These are phyloP conservation scores for Dicerorhinus sumatrensis DNA, from an alignment of 2,113 vertebrate species.

Conservation along the genomic window DNA sequence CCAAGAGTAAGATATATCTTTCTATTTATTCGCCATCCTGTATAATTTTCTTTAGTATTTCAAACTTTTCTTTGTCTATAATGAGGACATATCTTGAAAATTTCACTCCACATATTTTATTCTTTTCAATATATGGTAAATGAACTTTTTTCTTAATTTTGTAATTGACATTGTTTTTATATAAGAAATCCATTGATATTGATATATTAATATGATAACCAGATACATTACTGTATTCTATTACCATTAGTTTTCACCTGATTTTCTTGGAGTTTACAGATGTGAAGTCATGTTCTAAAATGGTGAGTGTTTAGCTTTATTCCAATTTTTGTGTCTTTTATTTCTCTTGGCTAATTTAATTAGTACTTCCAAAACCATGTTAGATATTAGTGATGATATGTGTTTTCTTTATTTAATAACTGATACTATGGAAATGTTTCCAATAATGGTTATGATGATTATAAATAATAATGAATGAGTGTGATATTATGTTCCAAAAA, in stretches of 20 bases:
- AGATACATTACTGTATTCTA: neutral
- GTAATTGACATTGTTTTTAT: neutral
- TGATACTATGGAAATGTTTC: neutral
- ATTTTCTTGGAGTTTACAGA: neutral
- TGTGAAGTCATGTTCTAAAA: conserved; percentile 2
- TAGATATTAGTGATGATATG: neutral
- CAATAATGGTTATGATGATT: neutral
- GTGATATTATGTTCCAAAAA: neutral
- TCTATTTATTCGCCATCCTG: neutral
- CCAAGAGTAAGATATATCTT: neutral
- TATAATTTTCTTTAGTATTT: neutral
- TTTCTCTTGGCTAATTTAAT: conserved; percentile 31
- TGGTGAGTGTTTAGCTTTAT: neutral
- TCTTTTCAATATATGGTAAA: neutral
- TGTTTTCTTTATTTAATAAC: neutral
- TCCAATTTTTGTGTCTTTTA: neutral
- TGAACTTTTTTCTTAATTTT: neutral
- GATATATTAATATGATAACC: neutral
- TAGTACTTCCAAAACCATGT: neutral
- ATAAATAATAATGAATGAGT: neutral
- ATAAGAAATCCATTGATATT: neutral
- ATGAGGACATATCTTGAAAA: neutral
- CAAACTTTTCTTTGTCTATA: conserved; percentile 32
- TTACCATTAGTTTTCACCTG: neutral
- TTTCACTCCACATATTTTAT: neutral